phyloP scores from a whole-genome alignment of 1,140 invertebrate genomes.

The Drosophila nebulosa region DNA sequence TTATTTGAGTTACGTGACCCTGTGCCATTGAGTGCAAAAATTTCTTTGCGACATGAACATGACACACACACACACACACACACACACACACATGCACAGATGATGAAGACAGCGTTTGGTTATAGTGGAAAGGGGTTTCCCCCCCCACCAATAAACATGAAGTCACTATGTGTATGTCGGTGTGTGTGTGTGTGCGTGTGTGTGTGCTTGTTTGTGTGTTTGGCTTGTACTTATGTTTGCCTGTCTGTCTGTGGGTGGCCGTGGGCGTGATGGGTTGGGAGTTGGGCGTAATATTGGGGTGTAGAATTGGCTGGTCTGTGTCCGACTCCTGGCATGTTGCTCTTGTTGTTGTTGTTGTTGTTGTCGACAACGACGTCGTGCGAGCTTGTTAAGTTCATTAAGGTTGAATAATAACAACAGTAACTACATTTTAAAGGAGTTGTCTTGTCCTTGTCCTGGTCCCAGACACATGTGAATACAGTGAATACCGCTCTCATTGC shows the following conservation, averaged over 20 bases:
- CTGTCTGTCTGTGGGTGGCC: conserved; percentile 20
- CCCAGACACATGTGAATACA: conserved; percentile 8
- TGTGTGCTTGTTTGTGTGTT: conserved; percentile 30
- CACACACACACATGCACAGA: conserved; percentile 15
- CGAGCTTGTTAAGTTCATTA: conserved; percentile 77
- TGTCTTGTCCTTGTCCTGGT: conserved; percentile 40
- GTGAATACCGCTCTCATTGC: neutral
- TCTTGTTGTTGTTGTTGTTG: too few relatives aligned
- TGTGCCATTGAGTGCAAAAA: conserved; percentile 70
- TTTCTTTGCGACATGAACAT: conserved; percentile 74
- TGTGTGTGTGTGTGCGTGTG: conserved; percentile 25
- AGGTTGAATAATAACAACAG: conserved; percentile 78
- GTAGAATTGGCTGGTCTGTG: conserved; percentile 25
- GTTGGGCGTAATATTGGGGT: too few relatives aligned
- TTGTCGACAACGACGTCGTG: conserved; percentile 27
- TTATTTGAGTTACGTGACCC: conserved; percentile 77
- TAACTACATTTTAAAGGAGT: conserved; percentile 78
- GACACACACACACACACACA: conserved; percentile 39
- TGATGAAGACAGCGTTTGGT: neutral
- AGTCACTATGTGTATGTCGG: conserved; percentile 16
- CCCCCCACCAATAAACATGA: conserved; percentile 14
- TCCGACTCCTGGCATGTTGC: conserved; percentile 45
- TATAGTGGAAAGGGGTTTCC: too few relatives aligned
- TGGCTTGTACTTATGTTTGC: conserved; percentile 44
- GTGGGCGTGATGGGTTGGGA: conserved; percentile 12